Conservation (phyloP, 37 sponge, comb jelly and placozoan species). For the Diacarnus erythraeanus region DNA sequence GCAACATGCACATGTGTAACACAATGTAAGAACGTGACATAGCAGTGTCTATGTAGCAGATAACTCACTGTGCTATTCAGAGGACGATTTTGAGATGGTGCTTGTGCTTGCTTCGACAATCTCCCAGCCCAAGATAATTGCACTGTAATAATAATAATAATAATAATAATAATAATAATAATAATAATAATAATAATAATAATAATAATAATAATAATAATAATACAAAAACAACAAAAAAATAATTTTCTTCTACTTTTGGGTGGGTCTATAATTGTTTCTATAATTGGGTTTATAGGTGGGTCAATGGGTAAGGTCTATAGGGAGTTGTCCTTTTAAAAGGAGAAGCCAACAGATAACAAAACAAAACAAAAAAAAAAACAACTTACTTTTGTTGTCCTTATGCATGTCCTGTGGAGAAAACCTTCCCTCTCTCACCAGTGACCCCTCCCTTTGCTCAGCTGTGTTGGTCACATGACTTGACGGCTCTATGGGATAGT, state of each 20-base stretch:
- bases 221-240: no score
- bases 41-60: no score
- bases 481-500: background rate
- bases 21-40: background rate
- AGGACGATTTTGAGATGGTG: slow-evolving; percentile 9
- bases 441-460: background rate
- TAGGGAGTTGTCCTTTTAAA: no score
- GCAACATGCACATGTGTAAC: background rate
- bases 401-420: background rate
- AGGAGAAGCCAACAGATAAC: no score
- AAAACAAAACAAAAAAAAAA: background rate
- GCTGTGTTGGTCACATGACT: slow-evolving; percentile 4
- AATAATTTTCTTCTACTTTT: no score
- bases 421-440: background rate
- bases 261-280: no score
- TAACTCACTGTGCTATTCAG: slow-evolving; percentile 31
- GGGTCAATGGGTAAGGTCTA: no score
- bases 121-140: slow-evolving; percentile 7
- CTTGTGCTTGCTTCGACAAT: background rate
- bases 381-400: background rate
- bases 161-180: no score
- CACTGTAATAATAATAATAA: no score
- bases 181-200: no score
- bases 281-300: no score
- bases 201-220: no score